phyloP scores from a whole-genome alignment of 1,140 invertebrate genomes.

The Sycophaga agraensis region DNA sequence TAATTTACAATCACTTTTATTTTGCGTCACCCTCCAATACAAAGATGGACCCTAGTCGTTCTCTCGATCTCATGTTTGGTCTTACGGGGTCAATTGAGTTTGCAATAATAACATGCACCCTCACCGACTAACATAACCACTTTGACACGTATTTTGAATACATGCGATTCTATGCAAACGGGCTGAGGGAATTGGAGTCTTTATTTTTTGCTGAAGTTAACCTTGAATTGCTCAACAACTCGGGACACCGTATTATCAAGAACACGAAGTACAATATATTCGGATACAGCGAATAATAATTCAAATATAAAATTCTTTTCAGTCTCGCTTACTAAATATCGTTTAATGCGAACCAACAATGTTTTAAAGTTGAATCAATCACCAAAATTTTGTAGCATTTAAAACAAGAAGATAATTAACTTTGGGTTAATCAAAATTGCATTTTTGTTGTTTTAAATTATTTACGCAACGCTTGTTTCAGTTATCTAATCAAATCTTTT shows the following conservation, averaged over 20 bases:
- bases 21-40: not conserved
- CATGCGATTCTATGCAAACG: not conserved
- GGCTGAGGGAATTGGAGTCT: not conserved
- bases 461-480: too few species aligned
- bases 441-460: too few species aligned
- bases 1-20: too few species aligned
- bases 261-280: not conserved
- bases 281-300: too few species aligned
- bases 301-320: too few species aligned
- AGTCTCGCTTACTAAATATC: too few species aligned
- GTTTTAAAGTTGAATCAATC: too few species aligned
- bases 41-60: not conserved
- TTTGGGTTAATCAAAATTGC: too few species aligned
- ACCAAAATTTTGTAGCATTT: too few species aligned
- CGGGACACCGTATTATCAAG: not conserved
- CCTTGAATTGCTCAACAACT: not conserved
- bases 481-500: too few species aligned
- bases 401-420: too few species aligned
- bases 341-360: too few species aligned
- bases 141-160: not conserved
- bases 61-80: not conserved
- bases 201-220: not conserved
- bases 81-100: constrained; percentile 20
- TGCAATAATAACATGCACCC: constrained; percentile 1
- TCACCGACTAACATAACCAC: constrained; percentile 4